Percentiles rank a stretch among this genome's conserved stretches.
Conservation (phyloP, 2,113 vertebrate species). For the Phycodurus eques region DNA sequence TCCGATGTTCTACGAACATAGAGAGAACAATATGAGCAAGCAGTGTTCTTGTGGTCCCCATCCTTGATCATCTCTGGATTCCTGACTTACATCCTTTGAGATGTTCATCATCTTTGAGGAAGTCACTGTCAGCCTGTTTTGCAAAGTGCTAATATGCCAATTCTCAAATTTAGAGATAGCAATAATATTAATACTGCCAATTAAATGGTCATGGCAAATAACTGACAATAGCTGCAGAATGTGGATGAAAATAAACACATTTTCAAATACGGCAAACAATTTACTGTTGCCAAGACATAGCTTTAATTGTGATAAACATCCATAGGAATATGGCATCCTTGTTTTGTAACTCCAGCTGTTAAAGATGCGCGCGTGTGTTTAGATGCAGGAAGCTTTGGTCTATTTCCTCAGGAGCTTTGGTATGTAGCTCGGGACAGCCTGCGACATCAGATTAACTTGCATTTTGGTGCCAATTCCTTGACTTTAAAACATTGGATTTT, state of each 20-base stretch:
- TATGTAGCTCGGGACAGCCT: conserved; percentile 48
- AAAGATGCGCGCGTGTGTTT: background rate
- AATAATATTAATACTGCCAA: background rate
- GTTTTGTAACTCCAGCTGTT: background rate
- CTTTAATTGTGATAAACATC: background rate
- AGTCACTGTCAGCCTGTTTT: background rate
- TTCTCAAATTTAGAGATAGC: background rate
- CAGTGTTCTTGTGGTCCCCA: background rate
- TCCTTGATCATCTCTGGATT: background rate
- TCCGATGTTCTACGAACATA: background rate
- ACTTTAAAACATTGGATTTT: conserved; percentile 45
- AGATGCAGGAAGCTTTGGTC: conserved; percentile 47
- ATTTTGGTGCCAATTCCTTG: conserved; percentile 28
- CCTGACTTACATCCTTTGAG: background rate
- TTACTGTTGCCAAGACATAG: background rate
- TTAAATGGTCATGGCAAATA: background rate
- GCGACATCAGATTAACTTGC: conserved; percentile 44
- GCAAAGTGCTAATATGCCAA: background rate
- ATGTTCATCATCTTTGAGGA: background rate
- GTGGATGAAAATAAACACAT: background rate
- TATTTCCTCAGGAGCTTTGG: conserved; percentile 63
- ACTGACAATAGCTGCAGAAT: background rate
- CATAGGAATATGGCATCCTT: background rate
- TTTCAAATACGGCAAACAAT: background rate
- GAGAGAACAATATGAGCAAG: too few relatives aligned